Evolutionary conservation across 2,113 vertebrate species (phyloP), one percentile per base, ranked within the genome.

Genomic region (Eubucco bourcierii): DNA sequence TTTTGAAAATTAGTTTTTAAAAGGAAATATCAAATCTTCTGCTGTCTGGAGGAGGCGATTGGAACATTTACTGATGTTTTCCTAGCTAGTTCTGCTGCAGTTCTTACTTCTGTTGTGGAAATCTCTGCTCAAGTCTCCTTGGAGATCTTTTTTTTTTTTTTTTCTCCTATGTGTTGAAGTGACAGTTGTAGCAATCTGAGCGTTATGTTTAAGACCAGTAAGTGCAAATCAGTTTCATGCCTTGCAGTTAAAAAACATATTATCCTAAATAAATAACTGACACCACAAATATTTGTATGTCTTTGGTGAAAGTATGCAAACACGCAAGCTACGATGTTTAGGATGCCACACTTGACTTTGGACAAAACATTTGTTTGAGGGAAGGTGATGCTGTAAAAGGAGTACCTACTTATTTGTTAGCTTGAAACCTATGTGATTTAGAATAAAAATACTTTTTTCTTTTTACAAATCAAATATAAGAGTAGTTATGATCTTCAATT

Each of bases 1-100:
- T 65, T 88, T 89, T 72, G 70, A 89, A 89, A 87, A 72, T 53
- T 47, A 17, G 72, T 72, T 90, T 90, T 44, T 6, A n/a, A 88
- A 79, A 67, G 79, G 56, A 89, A 89, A 91, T 91, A 77, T 33
- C 72, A 64, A 76, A 28, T 55, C 90, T 93, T 90, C 65, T 88
- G 73, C 56, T 77, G 34, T 37, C 4, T 34, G 41, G 25, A 9
- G 25, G 34, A 86, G 39, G 28, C 29, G 34, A 31, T 63, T 46
- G 11, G 37, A 82, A 27, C 19, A 4, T 59, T 58, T 17, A 33
- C 89, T 28, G 31, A 68, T 3, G 2, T 90, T 95, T 79, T 84
- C 28, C 56, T 76, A 66, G 18, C 20, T 39, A 56, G n/a, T 50
- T 63, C 23, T 47, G 34, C 65, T 50, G 87, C 70, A 71, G 27